Base-by-base conservation (phyloP, 1,140 invertebrate species). In the Bombus picipes region DNA sequence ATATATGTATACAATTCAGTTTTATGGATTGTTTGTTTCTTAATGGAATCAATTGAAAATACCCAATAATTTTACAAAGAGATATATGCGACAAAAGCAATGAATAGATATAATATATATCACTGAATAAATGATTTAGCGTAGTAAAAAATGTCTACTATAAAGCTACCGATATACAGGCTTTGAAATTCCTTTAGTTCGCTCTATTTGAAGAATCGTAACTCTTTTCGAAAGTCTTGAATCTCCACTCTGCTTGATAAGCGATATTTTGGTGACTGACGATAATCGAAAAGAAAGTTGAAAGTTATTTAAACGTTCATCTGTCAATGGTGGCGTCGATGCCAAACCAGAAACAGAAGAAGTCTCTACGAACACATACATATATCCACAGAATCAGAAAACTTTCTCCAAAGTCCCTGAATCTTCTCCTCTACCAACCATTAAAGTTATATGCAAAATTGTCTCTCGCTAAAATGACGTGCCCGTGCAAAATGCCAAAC, bases 181-280 rank as follows among this genome's bases (percentile, higher is more conserved):
- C 18, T 53, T 53, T 6, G 47, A 53, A 53, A 53, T n/a, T 3
- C 12, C 28, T 10, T n/a, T 62, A n/a, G 59, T 62, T 62, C 3
- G 25, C 28, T n/a, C 25, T n/a, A 12, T 62, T 62, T 4, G 22
- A 41, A 43, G n/a, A 22, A 32, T 43, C 22, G 8, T 22, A 39
- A 22, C 25, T 39, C 15, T 15, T 4, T 76, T 77, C 15, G 57
- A 39, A 37, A 70, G 34, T 39, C 65, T 6, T 0, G 8, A 5
- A 18, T 22, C 10, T 34, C 1, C 13, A 12, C n/a, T 1, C 5
- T 22, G 37, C 28, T 8, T 3, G 28, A 59, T 65, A 66, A 57
- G 57, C 47, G 74, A 75, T 75, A 59, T 76, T 76, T 76, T 39
- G 25, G 47, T 59, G 15, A 10, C 53, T 59, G 74, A 75, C 73